Base-by-base conservation (phyloP, 2,888 invertebrate species). In the Villa cingulata region DNA sequence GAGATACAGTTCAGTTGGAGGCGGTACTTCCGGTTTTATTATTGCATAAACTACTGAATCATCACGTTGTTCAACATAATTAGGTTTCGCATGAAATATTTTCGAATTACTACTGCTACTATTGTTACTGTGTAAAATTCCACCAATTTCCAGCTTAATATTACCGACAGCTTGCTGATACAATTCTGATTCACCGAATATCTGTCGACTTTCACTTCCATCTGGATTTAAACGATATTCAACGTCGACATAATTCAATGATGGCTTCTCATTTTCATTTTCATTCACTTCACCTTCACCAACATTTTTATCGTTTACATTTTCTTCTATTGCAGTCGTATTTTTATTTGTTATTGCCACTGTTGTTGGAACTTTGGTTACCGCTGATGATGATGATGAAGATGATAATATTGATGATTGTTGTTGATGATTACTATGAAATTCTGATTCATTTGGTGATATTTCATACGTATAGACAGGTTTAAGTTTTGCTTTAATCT, bases 401-500 rank as follows among this genome's bases (percentile, higher is more conserved):
- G 41, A 40, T 49, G 50, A 48, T 39, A 46, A 39, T 27, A 19
- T 2, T 27, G n/a, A 32, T 32, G 40, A 1, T 45, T 34, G 43
- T 34, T 39, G 38, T 19, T 39, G 32, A 16, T 23, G 47, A n/a
- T 41, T 37, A 55, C 53, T 27, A 51, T 49, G 48, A 40, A 43
- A 46, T 40, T 40, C 34, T 5, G 29, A 12, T 32, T 32, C 29
- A n/a, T 37, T 43, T 44, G 40, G 43, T 38, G 48, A 29, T 43
- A 51, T 50, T 43, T 63, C 62, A 52, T 57, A 60, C 41, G 61
- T 62, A 50, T 63, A 62, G 4, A 59, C 57, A 4, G 62, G 58
- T 51, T 64, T 62, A 14, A 76, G 62, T 48, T 77, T 72, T 51
- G 80, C 81, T 65, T 80, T 79, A 58, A 82, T 77, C 65, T 80